Base-by-base conservation (phyloP, 2,888 invertebrate genomes). In the Lissocephala sabroskyi region DNA sequence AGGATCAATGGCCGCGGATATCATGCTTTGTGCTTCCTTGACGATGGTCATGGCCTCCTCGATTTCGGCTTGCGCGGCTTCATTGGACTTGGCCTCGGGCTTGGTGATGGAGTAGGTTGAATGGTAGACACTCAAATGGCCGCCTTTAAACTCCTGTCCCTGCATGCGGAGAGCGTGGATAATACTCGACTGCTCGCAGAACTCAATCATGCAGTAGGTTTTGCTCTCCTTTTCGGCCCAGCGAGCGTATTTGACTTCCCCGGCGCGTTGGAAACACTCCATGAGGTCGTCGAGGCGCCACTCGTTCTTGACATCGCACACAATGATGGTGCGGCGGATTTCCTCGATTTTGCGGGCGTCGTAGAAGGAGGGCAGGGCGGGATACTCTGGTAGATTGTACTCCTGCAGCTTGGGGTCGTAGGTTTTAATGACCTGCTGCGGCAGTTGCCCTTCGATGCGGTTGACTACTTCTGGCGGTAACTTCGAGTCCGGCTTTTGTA, bases 1-100 rank as follows among this genome's bases (percentile, higher is more conserved):
- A 0, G 95, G 95, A 85, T 95, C 96, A 57, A 97, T 95, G 10
- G 96, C 95, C 6, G 96, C 97, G 0, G 96, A 94, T 58, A 98
- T 96, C 75, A 97, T 88, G 81, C 94, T 95, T 84, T 97, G 97
- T 0, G 97, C 97, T 85, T 98, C 97, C 81, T 96, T 96, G 0
- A 97, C 96, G 56, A 97, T 88, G 37, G 95, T 94, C 96, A 99
- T 97, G 0, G 97, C 97, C 83, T 97, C 97, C 83, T 97, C 97
- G 47, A 98, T 96, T 86, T 97, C 97, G 36, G 93, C 90, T 79
- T 97, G 95, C 0, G 97, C 97, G 1, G 96, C 96, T 82, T 97
- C 96, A 80, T 96, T 96, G 64, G 95, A 96, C 83, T 97, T 97
- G 0, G 96, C 94, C 82, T 96, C 96, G 0, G 97, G 97, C 79